A percentile compares a stretch with the other conserved stretches of the same genome.
phyloP scores from a whole-genome alignment of 2,888 invertebrate genomes.

The Leptarthrus brevirostris region DNA sequence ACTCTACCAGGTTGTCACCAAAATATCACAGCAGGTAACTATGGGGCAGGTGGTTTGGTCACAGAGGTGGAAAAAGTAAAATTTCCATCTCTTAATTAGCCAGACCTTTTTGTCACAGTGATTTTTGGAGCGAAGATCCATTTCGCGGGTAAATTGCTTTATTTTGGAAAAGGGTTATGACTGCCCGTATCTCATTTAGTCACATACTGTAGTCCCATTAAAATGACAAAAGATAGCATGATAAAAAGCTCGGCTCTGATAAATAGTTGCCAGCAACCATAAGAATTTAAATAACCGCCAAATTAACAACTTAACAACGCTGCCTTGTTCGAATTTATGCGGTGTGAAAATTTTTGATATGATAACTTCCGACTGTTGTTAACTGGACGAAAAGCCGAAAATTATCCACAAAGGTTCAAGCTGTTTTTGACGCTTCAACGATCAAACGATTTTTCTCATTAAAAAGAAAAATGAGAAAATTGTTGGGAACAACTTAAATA shows the following conservation, averaged over 20 bases:
- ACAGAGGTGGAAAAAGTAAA: slow-evolving; percentile 39
- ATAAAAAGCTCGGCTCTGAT: not conserved
- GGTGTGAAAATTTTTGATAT: slow-evolving; percentile 39
- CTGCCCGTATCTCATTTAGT: slow-evolving; percentile 15
- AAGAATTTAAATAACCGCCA: slow-evolving; percentile 18
- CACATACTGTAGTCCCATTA: not conserved
- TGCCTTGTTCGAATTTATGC: slow-evolving; percentile 29
- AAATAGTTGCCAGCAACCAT: slow-evolving; percentile 9
- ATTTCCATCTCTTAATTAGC: slow-evolving; percentile 45
- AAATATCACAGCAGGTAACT: not conserved
- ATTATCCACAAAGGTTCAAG: not conserved
- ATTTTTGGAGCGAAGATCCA: slow-evolving; percentile 44
- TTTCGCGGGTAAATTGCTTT: slow-evolving; percentile 17
- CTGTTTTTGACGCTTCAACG: not conserved
- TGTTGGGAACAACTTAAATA: not conserved
- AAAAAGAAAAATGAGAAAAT: not conserved
- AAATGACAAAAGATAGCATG: slow-evolving; percentile 31
- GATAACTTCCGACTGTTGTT: slow-evolving; percentile 29
- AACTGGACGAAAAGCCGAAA: slow-evolving; percentile 1
- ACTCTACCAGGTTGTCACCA: slow-evolving; percentile 18
- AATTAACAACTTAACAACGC: slow-evolving; percentile 35
- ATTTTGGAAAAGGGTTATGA: slow-evolving; percentile 6
- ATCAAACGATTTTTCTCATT: slow-evolving; percentile 15
- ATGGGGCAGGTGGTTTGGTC: slow-evolving; percentile 13
- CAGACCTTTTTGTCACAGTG: slow-evolving; percentile 22